Evolutionary conservation across 2,797 vertebrate species (phyloP).

Genomic region (Sternarchorhynchus goeldii): DNA sequence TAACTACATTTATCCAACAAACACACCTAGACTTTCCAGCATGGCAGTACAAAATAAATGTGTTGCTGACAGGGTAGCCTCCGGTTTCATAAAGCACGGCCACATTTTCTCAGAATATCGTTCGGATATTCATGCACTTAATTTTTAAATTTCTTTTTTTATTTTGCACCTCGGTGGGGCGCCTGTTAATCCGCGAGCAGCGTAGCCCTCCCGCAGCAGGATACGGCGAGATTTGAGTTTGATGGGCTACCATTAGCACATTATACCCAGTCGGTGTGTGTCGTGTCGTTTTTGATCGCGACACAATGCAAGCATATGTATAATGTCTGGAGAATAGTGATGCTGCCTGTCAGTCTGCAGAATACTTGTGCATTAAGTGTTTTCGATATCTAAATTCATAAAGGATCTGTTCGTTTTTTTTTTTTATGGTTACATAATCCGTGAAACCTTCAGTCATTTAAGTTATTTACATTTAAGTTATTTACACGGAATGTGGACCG

Average conservation of each 20-base stretch:
- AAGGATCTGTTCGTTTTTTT: background rate
- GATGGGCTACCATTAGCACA: background rate
- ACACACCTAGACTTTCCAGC: too few species aligned
- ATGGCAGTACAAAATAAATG: background rate
- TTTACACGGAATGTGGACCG: background rate
- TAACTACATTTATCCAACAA: too few species aligned
- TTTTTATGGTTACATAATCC: constrained; percentile 21
- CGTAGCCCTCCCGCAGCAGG: background rate
- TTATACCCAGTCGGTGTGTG: background rate
- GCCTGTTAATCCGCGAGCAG: background rate
- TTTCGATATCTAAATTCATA: background rate
- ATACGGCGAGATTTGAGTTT: background rate
- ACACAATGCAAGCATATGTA: too few species aligned
- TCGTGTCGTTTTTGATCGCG: too few species aligned
- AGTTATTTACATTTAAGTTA: too few species aligned
- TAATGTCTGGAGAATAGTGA: too few species aligned
- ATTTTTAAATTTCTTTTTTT: background rate
- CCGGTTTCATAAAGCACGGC: background rate
- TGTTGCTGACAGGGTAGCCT: constrained; percentile 1
- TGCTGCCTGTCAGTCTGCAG: too few species aligned
- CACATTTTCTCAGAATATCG: background rate
- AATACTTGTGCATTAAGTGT: background rate
- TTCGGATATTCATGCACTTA: background rate
- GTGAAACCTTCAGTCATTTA: background rate
- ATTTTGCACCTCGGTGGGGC: background rate